Percentiles rank a stretch among this genome's conserved stretches.
Evolutionary conservation across 2,113 vertebrate species (phyloP).

Genomic region (Oxyruncus cristatus): DNA sequence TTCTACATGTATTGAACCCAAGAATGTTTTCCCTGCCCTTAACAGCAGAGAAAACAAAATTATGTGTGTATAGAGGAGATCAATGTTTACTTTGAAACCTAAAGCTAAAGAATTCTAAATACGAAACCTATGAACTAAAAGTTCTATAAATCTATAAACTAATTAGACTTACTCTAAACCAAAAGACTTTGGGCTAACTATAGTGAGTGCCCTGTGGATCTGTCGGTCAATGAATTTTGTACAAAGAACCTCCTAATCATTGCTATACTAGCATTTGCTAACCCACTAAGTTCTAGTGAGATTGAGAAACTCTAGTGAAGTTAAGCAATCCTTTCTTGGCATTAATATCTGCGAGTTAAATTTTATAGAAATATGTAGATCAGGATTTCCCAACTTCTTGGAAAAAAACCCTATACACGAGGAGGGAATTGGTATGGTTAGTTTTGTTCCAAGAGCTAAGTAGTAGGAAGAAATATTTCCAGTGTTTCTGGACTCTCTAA

Average conservation of each 20-base stretch:
- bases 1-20: neutral
- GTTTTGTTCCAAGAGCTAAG: neutral
- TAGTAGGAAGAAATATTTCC: neutral
- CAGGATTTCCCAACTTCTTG: neutral
- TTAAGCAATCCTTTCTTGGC: conserved; percentile 25
- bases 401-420: rapidly evolving
- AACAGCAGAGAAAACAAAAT: neutral
- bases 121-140: conserved; percentile 20
- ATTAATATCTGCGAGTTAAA: neutral
- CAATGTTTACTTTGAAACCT: conserved; percentile 38
- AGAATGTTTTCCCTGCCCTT: neutral
- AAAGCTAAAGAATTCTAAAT: conserved; percentile 19
- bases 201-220: neutral
- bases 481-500: neutral
- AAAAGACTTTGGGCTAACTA: neutral
- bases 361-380: neutral
- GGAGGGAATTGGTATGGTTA: neutral
- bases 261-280: neutral
- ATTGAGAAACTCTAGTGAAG: neutral
- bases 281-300: neutral
- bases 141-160: too few species aligned
- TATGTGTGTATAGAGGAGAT: neutral
- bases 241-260: neutral
- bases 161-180: neutral
- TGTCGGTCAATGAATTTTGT: neutral